Evolutionary conservation across 2,888 invertebrate species (phyloP).

Genomic region (Latrodectus hesperus): DNA sequence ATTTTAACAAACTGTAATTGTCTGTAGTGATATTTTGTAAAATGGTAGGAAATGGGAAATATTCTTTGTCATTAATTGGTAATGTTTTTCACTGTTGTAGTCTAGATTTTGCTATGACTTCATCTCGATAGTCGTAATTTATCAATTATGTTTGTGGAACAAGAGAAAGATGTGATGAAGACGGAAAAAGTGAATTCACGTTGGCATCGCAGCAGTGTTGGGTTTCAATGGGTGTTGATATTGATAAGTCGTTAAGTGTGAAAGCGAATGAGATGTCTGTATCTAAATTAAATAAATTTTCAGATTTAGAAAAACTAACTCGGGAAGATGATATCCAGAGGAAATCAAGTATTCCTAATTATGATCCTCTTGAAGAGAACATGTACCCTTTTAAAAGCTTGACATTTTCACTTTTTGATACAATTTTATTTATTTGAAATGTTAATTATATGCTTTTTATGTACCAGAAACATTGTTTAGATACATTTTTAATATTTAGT

Average conservation of each 20-base stretch:
- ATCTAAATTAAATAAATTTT: too few species aligned
- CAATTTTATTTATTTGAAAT: too few species aligned
- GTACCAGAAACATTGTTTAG: too few species aligned
- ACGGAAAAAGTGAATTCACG: conserved; percentile 87
- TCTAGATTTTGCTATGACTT: too few species aligned
- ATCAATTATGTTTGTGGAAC: not conserved
- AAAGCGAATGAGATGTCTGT: not conserved
- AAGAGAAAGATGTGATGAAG: conserved; percentile 75
- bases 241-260: not conserved
- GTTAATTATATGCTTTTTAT: too few species aligned
- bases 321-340: not conserved
- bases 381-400: conserved; percentile 87
- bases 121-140: not conserved
- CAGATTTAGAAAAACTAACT: too few species aligned
- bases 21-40: too few species aligned
- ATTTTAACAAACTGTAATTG: too few species aligned
- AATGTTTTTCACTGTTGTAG: too few species aligned
- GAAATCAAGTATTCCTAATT: conserved; percentile 79
- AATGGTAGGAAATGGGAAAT: too few species aligned
- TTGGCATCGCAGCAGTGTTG: conserved; percentile 84
- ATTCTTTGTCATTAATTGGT: too few species aligned
- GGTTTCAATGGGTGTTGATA: conserved; percentile 72
- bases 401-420: not conserved
- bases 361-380: conserved; percentile 88
- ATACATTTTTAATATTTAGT: too few species aligned